Conservation (phyloP, 53 echinoderm and acorn worm species). For the Stichopus horrens region DNA sequence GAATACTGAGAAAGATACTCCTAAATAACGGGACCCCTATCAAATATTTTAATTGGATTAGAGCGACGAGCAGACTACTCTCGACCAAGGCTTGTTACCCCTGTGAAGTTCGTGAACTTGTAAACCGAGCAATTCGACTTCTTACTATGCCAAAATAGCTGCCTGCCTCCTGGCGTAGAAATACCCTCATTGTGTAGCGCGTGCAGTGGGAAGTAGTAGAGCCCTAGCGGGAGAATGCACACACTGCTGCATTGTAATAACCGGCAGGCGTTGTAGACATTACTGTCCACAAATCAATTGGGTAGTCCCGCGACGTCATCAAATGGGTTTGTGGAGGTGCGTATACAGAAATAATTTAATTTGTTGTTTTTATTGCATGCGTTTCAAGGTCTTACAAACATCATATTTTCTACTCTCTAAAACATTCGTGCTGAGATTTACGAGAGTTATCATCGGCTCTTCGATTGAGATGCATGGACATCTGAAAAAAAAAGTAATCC, state of each 20-base stretch:
- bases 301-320: not conserved
- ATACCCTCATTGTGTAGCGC: not conserved
- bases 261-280: not conserved
- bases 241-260: not conserved
- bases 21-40: constrained; percentile 50
- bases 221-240: not conserved
- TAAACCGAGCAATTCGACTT: not conserved
- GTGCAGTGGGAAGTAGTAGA: not conserved
- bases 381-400: not conserved
- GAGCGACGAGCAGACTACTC: not conserved
- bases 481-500: too few relatives aligned
- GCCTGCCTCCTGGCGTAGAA: not conserved
- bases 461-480: too few relatives aligned
- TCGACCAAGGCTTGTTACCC: constrained; percentile 18
- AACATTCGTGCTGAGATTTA: too few relatives aligned
- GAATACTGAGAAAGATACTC: constrained; percentile 11
- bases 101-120: constrained; percentile 34
- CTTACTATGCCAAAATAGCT: too few relatives aligned
- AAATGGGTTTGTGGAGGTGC: not conserved
- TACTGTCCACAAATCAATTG: not conserved
- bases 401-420: not conserved
- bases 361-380: not conserved
- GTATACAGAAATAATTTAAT: not conserved
- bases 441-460: too few relatives aligned
- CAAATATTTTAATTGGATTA: constrained; percentile 53